Conservation (phyloP, 2,888 invertebrate species). For the Pyrocoelia pectoralis region DNA sequence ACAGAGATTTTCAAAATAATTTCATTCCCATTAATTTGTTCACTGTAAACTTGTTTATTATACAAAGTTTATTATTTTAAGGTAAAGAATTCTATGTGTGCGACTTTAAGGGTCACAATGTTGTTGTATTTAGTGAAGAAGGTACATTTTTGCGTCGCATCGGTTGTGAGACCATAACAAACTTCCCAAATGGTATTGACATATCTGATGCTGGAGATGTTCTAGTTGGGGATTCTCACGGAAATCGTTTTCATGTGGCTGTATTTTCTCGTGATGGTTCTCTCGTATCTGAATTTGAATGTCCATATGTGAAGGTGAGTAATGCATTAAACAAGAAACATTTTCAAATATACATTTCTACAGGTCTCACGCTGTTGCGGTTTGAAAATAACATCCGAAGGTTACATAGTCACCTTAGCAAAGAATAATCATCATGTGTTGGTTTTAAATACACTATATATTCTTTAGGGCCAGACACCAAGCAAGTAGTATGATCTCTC, state of each 20-base stretch:
- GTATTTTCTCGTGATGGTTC: constrained; percentile 91
- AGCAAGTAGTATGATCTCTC: constrained; percentile 61
- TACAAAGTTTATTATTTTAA: constrained; percentile 54
- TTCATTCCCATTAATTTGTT: too few species aligned
- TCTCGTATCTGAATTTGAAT: constrained; percentile 92
- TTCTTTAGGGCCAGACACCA: constrained; percentile 75
- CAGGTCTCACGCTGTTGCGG: constrained; percentile 98
- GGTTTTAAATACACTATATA: constrained; percentile 93
- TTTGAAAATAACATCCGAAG: constrained; percentile 95
- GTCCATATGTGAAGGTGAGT: constrained; percentile 96
- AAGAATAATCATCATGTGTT: constrained; percentile 99
- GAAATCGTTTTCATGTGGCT: constrained; percentile 96
- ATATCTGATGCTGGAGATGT: constrained; percentile 97
- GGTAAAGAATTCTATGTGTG: constrained; percentile 95
- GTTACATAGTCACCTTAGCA: constrained; percentile 94
- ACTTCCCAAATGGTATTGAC: constrained; percentile 98
- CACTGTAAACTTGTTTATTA: too few species aligned
- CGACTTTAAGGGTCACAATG: constrained; percentile 98
- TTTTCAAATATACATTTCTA: constrained; percentile 41
- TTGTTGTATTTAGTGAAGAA: constrained; percentile 93
- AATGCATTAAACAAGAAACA: constrained; percentile 39
- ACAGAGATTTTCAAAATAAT: too few species aligned
- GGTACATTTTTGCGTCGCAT: constrained; percentile 92
- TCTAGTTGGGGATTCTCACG: constrained; percentile 95
- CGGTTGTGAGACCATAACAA: constrained; percentile 94